Evolutionary conservation across 2,113 vertebrate genomes (phyloP), one percentile per base, ranked within the genome.

Genomic region (Otis tarda): DNA sequence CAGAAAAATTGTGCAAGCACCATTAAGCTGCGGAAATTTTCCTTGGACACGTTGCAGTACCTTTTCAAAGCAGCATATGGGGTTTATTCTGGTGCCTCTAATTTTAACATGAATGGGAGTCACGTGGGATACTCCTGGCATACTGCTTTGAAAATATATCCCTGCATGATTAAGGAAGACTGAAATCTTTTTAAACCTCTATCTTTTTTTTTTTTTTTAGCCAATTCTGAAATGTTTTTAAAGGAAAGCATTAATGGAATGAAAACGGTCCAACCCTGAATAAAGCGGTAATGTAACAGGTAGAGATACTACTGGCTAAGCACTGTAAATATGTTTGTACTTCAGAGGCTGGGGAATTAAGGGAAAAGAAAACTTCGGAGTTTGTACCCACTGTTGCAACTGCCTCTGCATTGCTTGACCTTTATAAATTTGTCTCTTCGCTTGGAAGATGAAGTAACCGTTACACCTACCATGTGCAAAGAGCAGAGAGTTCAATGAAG

Each of bases 41-140:
- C 89, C 70, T 82, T 96, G 95, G 96, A 91, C 92, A 95, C 27
- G 35, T 53, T 92, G 87, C 92, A 79, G 91, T 95, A 96, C 95
- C 89, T 95, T 97, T 93, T 92, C 80, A 96, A 95, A 96, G 96
- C 91, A 94, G 81, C 96, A 97, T 97, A 97, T 97, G 96, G 96
- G 77, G 31, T 96, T 96, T 97, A 97, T 97, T 97, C 94, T 97
- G 89, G 89, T 97, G 93, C 50, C 89, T 96, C 92, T 97, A 97
- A 97, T 97, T 97, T 97, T 96, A 97, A 97, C 96, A 94, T 97
- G 95, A 97, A 97, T 96, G 95, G 55, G 67, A 96, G 93, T 97
- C 96, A 97, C 89, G 69, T 96, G 96, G 95, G 94, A 87, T 95
- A 91, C 77, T 96, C 87, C 67, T 89, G 74, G 94, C 89, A 94